Evolutionary conservation across 2,113 vertebrate species (phyloP), one percentile per base, ranked within the genome.

Genomic region (Nothoprocta perdicaria): DNA sequence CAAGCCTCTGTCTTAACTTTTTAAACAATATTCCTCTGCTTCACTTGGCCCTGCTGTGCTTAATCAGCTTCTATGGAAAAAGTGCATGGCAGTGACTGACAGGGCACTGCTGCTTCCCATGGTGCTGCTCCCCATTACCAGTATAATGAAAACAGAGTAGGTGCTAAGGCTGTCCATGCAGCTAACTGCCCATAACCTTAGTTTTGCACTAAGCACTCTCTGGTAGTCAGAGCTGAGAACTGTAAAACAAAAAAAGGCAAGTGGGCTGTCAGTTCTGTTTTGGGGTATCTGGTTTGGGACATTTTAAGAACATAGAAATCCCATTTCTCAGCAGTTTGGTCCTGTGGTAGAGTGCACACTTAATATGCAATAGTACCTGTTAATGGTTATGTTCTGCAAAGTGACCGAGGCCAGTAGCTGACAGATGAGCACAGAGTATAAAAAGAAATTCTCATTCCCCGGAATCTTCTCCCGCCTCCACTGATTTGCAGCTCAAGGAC

Each of bases 11-110:
- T 38, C n/a, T 69, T 66, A 88, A 73, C 12, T 18, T 67, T 61
- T 55, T 27, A 33, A 83, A 89, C 81, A 84, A 58, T 31, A 35
- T 40, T 86, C n/a, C 22, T 43, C 40, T 81, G 68, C 60, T 89
- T 21, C 0, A 0, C 35, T 3, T 26, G 43, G 65, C 67, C 57
- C 24, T 27, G 14, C 0, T 1, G 52, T n/a, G 33, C n/a, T 38
- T 80, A 35, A 89, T 52, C 0, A 2, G 16, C 57, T 79, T 40
- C 27, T 78, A 1, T 11, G 24, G 80, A 29, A 78, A 75, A 84
- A 69, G 26, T 11, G 8, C 2, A 1, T 45, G 17, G 35, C 55
- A 77, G 33, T 68, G 19, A 60, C 2, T 78, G 65, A 57, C 35
- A 5, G 46, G 31, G 45, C 43, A 24, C 45, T 69, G 66, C 31